Percentiles rank a stretch among this genome's conserved stretches.
Evolutionary conservation across 2,888 invertebrate species (phyloP).

Genomic region (Monoplex corrugatus): DNA sequence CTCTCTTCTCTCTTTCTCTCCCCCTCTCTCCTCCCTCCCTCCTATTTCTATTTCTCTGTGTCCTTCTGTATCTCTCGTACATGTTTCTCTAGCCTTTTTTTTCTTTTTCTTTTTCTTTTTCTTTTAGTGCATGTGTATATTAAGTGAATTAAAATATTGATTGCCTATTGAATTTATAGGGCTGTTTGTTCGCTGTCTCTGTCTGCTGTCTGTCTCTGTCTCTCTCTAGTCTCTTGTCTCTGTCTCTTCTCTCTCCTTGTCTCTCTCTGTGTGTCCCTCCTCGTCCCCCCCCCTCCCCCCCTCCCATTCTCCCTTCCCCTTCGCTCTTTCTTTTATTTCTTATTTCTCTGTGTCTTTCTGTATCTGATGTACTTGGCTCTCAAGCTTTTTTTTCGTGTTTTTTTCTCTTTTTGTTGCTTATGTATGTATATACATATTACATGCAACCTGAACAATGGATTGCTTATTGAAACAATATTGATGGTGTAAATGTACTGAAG

Average conservation of each 20-base stretch:
- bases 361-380: background rate
- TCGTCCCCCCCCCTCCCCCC: background rate
- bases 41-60: too few relatives aligned
- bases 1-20: background rate
- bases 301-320: background rate
- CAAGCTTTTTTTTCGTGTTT: background rate
- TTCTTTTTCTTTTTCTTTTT: background rate
- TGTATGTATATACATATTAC: background rate
- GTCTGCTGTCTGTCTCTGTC: slow-evolving; percentile 22
- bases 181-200: background rate
- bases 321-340: background rate
- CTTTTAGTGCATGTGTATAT: background rate
- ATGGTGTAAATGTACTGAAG: background rate
- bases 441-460: background rate
- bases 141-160: too few relatives aligned
- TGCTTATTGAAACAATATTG: background rate
- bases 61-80: background rate
- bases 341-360: background rate
- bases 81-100: background rate
- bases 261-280: background rate
- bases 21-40: background rate
- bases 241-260: background rate
- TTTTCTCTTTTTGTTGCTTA: too few relatives aligned
- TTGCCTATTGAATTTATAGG: too few relatives aligned
- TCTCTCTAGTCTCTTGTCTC: background rate